Evolutionary conservation across 2,888 invertebrate species (phyloP), one percentile per base, ranked within the genome.

Genomic region (Caradrina clavipalpis): DNA sequence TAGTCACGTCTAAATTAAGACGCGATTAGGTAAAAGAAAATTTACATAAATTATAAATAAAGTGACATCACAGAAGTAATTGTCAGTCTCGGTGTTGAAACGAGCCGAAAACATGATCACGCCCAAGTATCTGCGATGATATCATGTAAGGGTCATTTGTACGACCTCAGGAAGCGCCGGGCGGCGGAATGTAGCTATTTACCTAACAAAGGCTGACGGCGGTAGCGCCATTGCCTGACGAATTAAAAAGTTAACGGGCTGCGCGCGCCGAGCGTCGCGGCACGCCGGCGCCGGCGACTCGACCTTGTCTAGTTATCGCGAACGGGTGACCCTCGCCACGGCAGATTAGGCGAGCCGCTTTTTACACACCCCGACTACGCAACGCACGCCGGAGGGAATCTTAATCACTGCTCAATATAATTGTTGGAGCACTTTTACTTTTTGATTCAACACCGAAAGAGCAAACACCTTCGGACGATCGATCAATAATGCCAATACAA

Each of bases 271-370:
- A 87, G 88, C 90, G 89, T 80, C 91, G 90, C 94, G 95, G 93
- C 95, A 82, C 59, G 85, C 84, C 91, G 93, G 93, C 93, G 95
- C 95, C 95, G 89, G 91, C 94, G 94, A 90, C 93, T 91, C 92
- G 95, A 95, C 95, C 95, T 95, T 95, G 95, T 92, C 94, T 93
- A 90, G 90, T 94, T 94, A 94, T 94, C 95, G 94, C 93, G 88
- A 90, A 87, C 92, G 92, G 88, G 86, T 94, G 95, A 94, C 94
- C 94, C 95, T 94, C 94, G 89, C 89, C 75, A 80, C 88, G 78
- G 83, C 91, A 92, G 92, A 94, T 94, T 94, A 94, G 92, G 89
- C 86, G 87, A 85, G 85, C 84, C 76, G 84, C 87, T 88, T 86
- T 86, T 85, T 87, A 86, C 88, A 81, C 85, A 80, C 85, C 83